Conservation (phyloP, 2,888 invertebrate species). For the Invenusta paracnida region DNA sequence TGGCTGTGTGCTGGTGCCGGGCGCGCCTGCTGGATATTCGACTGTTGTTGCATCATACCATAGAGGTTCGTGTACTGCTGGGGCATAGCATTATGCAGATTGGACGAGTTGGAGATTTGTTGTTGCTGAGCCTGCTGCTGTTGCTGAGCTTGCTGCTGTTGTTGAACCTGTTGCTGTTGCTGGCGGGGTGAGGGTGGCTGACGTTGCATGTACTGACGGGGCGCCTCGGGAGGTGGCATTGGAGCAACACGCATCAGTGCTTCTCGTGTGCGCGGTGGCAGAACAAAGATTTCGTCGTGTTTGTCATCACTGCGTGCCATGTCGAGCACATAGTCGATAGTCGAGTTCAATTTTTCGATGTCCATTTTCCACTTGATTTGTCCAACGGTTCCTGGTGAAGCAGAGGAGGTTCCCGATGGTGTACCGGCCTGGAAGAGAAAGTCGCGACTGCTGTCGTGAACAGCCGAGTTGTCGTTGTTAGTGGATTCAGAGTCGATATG, state of each 20-base stretch:
- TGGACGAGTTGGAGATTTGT: neutral
- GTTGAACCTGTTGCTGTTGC: neutral
- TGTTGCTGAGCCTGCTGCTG: too few relatives aligned
- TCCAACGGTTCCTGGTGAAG: neutral
- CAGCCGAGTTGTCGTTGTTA: neutral
- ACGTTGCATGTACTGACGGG: neutral
- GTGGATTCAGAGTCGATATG: neutral
- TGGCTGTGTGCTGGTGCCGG: neutral
- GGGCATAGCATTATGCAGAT: neutral
- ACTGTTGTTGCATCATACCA: neutral
- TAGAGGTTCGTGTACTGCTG: neutral
- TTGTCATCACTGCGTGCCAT: neutral
- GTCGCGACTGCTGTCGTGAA: neutral
- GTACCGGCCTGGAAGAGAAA: neutral
- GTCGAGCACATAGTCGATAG: neutral
- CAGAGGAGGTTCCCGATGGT: neutral
- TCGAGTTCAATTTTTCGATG: neutral
- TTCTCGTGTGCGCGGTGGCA: neutral
- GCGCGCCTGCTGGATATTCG: neutral
- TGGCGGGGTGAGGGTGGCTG: neutral
- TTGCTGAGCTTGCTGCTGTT: too few relatives aligned
- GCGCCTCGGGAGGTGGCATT: neutral
- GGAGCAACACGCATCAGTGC: neutral
- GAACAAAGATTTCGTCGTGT: neutral
- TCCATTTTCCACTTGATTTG: neutral